Base-by-base conservation (phyloP, 1,140 invertebrate genomes). In the Heliconius hewitsoni region DNA sequence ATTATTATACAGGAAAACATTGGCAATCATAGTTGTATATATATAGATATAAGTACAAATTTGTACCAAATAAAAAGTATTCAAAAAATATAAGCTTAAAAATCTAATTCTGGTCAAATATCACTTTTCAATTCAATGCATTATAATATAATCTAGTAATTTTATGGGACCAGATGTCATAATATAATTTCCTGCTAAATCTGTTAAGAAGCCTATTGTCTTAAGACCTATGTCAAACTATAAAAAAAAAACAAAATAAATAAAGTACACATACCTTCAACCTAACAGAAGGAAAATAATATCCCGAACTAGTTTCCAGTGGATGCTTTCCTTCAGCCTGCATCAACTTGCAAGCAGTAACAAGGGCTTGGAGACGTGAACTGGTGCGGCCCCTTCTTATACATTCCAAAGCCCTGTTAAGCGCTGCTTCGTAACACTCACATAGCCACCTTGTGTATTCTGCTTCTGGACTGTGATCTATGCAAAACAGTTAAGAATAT, bases 331-430 rank as follows among this genome's bases (percentile, higher is more conserved):
- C 96, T 91, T 97, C 97, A 34, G 94, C 94, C 23, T 95, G 92
- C 81, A 97, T 89, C 37, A 97, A 81, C 82, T 97, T 96, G 92
- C 97, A 96, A 16, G 95, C 95, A 3, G 96, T 96, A 5, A 95
- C 95, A 0, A 97, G 90, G 1, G 96, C 96, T 94, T 97, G 96
- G 8, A 95, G 82, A 76, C 96, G 95, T 42, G 96, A 94, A 75
- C 91, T 93, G 8, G 88, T 86, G 75, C 94, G 94, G 39, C 94
- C 95, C 74, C 92, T 90, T 57, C 95, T 95, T 34, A 96, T 94
- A 60, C 95, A 95, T 9, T 91, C 83, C 34, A 96, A 77, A 57
- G 96, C 92, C 73, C 96, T 95, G 8, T 88, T 86, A 86, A 95
- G 95, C 16, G 95, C 94, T 78, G 96, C 95, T 75, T 96, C 96